Conservation (phyloP, 2,113 vertebrate genomes). For the Caloenas nicobarica region DNA sequence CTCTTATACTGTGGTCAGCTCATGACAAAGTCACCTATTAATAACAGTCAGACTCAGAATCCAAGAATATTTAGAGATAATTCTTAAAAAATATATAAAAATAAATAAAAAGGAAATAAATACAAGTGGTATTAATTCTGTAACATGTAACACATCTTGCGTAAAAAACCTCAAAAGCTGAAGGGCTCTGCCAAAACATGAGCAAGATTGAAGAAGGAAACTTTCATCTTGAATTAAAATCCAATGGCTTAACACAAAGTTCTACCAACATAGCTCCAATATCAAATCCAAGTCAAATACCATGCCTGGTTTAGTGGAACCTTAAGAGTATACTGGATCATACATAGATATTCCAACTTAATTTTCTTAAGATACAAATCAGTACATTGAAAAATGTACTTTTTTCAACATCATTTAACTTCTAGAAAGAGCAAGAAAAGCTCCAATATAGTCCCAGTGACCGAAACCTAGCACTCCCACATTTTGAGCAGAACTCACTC, state of each 20-base stretch:
- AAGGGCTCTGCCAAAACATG: background rate
- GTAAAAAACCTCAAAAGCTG: background rate
- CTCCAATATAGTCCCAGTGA: background rate
- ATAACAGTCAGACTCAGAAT: background rate
- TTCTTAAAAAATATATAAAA: background rate
- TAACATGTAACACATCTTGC: fast-evolving
- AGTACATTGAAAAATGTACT: background rate
- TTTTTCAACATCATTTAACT: background rate
- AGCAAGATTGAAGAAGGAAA: background rate
- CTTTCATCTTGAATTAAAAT: background rate
- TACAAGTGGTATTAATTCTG: background rate
- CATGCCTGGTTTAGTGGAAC: background rate
- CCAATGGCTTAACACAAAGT: background rate
- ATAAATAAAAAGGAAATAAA: background rate
- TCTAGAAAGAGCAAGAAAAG: background rate
- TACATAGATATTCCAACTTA: background rate
- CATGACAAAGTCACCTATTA: background rate
- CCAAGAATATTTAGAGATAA: background rate
- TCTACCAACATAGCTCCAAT: background rate
- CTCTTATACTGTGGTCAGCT: background rate
- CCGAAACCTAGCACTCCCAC: background rate
- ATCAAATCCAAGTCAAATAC: background rate
- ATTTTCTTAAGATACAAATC: background rate
- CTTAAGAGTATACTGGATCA: background rate
- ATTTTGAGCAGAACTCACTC: background rate